Evolutionary conservation across 1,140 invertebrate genomes (phyloP).

Genomic region (Drosophila aff.): DNA sequence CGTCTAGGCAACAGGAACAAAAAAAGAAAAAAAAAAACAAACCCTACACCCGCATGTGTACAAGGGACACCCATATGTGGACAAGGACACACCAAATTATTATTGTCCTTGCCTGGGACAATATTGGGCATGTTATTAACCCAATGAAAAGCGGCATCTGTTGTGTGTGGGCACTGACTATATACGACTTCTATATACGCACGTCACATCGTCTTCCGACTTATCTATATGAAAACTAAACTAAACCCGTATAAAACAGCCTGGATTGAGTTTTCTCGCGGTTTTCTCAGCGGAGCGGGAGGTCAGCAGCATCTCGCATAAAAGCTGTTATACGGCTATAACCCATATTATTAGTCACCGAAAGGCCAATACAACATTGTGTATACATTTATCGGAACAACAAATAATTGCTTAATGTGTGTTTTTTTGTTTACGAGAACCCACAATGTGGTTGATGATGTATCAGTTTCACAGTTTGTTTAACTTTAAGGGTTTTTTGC

Average conservation of each 20-base stretch:
- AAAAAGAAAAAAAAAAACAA: neutral
- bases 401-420: constrained; percentile 12
- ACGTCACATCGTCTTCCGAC: constrained; percentile 64
- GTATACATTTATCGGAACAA: constrained; percentile 7
- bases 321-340: constrained; percentile 14
- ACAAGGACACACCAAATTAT: constrained; percentile 39
- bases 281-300: constrained; percentile 14
- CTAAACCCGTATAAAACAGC: constrained; percentile 19
- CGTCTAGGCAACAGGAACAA: constrained; percentile 52
- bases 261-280: constrained; percentile 27
- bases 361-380: constrained; percentile 1
- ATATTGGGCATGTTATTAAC: constrained; percentile 63
- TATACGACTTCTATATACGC: constrained; percentile 58
- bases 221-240: constrained; percentile 13
- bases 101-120: constrained; percentile 64
- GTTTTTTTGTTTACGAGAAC: constrained; percentile 10
- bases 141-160: constrained; percentile 58
- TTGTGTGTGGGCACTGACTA: constrained; percentile 60
- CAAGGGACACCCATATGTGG: constrained; percentile 14
- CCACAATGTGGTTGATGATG: constrained; percentile 6
- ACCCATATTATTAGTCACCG: constrained; percentile 23
- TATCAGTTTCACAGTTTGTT: constrained; percentile 10
- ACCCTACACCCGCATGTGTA: constrained; percentile 4
- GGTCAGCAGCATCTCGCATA: constrained; percentile 20
- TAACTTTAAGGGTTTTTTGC: neutral